Evolutionary conservation across 2,797 vertebrate species (phyloP).

Genomic region (Macropus fuliginosus): DNA sequence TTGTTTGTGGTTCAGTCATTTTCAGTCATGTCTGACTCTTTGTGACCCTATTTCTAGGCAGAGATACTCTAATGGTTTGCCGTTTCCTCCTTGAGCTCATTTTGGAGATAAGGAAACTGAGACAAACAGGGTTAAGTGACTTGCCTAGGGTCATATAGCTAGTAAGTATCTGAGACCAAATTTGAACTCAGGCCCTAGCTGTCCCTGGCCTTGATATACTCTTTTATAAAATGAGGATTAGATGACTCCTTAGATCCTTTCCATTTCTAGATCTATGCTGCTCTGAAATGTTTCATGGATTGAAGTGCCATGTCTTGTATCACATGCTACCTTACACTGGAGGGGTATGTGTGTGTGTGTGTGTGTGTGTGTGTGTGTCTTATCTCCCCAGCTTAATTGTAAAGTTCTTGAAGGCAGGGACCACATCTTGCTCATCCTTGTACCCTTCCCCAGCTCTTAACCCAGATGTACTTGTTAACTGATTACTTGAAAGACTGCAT

Average conservation of each 20-base stretch:
- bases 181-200: neutral
- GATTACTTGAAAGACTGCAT: neutral
- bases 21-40: neutral
- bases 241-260: neutral
- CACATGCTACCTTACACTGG: neutral
- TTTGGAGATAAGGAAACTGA: neutral
- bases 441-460: neutral
- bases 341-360: neutral
- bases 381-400: neutral
- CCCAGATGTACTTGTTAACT: neutral
- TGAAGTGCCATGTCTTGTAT: neutral
- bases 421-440: neutral
- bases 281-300: neutral
- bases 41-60: neutral
- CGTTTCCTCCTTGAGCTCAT: neutral
- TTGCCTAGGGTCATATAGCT: no score
- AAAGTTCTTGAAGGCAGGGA: conserved; percentile 18
- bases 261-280: neutral
- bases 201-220: neutral
- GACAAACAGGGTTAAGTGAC: neutral
- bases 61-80: neutral
- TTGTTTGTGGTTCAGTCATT: neutral
- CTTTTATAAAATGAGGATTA: neutral
- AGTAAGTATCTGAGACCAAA: no score
- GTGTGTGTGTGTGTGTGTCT: neutral